phyloP scores from a whole-genome alignment of 2,113 vertebrate genomes.

The Cryptotis parvus region DNA sequence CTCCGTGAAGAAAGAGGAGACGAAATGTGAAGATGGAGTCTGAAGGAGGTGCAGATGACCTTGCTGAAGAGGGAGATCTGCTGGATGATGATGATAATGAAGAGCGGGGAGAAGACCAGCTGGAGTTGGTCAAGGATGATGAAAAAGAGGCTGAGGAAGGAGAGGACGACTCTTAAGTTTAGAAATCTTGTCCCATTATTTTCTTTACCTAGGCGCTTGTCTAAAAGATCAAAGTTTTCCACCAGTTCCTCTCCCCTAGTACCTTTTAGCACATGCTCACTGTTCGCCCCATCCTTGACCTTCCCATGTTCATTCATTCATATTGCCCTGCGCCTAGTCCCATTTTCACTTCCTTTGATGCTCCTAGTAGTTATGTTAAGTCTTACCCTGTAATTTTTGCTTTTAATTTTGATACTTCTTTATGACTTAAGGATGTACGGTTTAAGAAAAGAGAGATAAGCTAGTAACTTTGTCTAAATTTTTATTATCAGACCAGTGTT shows the following conservation, averaged over 20 bases:
- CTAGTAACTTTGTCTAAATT: background rate
- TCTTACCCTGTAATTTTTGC: constrained; percentile 83
- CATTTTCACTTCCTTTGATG: constrained; percentile 68
- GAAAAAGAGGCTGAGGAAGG: constrained; percentile 88
- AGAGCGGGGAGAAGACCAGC: constrained; percentile 63
- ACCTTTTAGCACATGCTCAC: constrained; percentile 81
- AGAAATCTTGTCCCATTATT: constrained; percentile 71
- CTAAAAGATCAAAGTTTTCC: constrained; percentile 79
- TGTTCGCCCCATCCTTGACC: constrained; percentile 71
- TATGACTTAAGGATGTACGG: constrained; percentile 86
- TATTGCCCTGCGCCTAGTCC: constrained; percentile 74
- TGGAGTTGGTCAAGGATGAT: constrained; percentile 86
- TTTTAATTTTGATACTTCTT: constrained; percentile 88
- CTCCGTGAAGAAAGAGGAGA: background rate
- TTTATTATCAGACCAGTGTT: no score
- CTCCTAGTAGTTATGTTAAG: constrained; percentile 80
- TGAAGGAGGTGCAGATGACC: background rate
- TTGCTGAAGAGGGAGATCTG: background rate
- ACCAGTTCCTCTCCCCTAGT: constrained; percentile 76
- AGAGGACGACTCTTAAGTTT: constrained; percentile 87
- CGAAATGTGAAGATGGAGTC: background rate
- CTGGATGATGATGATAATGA: background rate
- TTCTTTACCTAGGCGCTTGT: constrained; percentile 78
- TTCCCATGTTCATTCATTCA: constrained; percentile 80
- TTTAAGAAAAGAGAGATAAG: constrained; percentile 63